A percentile compares a stretch with the other conserved stretches of the same genome.
phyloP scores from a whole-genome alignment of 2,888 invertebrate genomes.

The Andrena fulva region DNA sequence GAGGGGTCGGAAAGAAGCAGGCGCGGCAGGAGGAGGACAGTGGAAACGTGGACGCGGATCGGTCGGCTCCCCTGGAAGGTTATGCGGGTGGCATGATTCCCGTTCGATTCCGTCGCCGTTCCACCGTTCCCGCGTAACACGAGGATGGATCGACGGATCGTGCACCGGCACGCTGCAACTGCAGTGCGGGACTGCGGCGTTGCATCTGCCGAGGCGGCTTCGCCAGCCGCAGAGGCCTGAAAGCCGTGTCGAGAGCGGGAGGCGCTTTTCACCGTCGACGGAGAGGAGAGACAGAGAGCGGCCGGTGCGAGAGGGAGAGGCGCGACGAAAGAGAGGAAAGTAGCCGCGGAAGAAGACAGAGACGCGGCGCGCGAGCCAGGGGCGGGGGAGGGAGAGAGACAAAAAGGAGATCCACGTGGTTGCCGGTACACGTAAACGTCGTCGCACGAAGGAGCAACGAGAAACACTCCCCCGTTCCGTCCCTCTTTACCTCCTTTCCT shows the following conservation, averaged over 20 bases:
- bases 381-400: constrained; percentile 41
- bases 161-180: constrained; percentile 73
- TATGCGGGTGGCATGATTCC: too few species aligned
- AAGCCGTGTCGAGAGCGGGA: constrained; percentile 60
- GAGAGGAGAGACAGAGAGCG: constrained; percentile 31
- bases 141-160: constrained; percentile 51
- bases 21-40: too few species aligned
- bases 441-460: constrained; percentile 44
- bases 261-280: constrained; percentile 52
- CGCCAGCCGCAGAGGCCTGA: constrained; percentile 69
- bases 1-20: too few species aligned
- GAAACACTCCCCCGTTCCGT: constrained; percentile 47
- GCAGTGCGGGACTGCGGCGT: constrained; percentile 81
- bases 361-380: constrained; percentile 36
- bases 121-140: constrained; percentile 7
- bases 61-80: too few species aligned
- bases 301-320: constrained; percentile 27
- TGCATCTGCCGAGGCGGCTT: constrained; percentile 76
- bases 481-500: constrained; percentile 43
- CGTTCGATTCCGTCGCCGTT: constrained; percentile 5
- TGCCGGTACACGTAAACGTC: constrained; percentile 70
- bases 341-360: constrained; percentile 29
- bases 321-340: constrained; percentile 17
- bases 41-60: too few species aligned
- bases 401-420: constrained; percentile 72